Percentiles rank a stretch among this genome's conserved stretches.
phyloP scores from a whole-genome alignment of 2,888 invertebrate genomes.

The Tipula vernalis region DNA sequence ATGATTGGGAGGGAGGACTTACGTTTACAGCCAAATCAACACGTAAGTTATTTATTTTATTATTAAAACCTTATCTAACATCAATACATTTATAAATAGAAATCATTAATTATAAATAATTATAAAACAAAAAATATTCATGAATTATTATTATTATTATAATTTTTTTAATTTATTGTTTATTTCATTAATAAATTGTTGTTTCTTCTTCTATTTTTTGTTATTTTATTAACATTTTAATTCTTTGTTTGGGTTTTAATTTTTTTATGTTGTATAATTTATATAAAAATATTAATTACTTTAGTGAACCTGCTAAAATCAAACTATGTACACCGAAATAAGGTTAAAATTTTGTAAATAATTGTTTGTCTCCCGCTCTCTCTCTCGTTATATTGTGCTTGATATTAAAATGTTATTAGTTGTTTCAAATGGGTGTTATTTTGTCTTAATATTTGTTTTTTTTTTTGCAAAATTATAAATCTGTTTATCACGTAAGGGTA shows the following conservation, averaged over 20 bases:
- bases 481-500: not conserved
- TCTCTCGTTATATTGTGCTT: not conserved
- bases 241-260: conserved; percentile 17
- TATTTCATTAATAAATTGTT: not conserved
- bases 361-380: not conserved
- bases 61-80: conserved; percentile 15
- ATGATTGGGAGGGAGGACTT: conserved; percentile 77
- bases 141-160: conserved; percentile 19
- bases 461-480: not conserved
- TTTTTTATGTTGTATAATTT: not conserved
- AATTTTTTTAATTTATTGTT: not conserved
- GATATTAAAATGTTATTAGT: not conserved
- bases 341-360: not conserved
- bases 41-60: conserved; percentile 48
- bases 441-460: not conserved
- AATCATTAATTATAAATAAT: not conserved
- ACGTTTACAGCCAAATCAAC: conserved; percentile 82
- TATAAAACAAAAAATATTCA: conserved; percentile 11
- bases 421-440: too few relatives aligned
- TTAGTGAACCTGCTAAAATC: not conserved
- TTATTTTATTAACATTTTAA: conserved; percentile 18
- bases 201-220: not conserved
- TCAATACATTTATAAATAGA: conserved; percentile 13
- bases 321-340: not conserved
- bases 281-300: not conserved